phyloP scores from a whole-genome alignment of 2,888 invertebrate species.

The Mesochorus sp. region DNA sequence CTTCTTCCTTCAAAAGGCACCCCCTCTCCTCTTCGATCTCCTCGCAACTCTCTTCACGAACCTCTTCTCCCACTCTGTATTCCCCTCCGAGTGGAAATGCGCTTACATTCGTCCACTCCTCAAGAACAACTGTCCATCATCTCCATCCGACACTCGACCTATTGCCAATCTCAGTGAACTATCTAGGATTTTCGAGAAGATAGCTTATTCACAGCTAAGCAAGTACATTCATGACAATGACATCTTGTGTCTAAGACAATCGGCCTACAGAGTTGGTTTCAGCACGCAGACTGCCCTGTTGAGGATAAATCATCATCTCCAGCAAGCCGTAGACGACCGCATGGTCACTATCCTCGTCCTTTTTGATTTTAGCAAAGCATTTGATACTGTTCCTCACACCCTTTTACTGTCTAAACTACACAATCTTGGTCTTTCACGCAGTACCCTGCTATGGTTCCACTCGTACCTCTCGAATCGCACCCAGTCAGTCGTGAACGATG shows the following conservation, averaged over 20 bases:
- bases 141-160: constrained; percentile 4
- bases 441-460: not conserved
- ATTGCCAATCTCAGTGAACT: constrained; percentile 18
- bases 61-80: not conserved
- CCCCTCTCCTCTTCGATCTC: not conserved
- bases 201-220: not conserved
- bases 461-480: not conserved
- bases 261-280: constrained; percentile 1
- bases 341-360: constrained; percentile 10
- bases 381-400: not conserved
- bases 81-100: not conserved
- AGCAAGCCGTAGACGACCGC: constrained; percentile 1
- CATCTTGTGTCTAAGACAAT: constrained; percentile 16
- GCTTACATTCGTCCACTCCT: not conserved
- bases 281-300: constrained; percentile 34
- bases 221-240: not conserved
- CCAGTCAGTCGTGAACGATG: not conserved
- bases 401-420: not conserved
- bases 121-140: not conserved
- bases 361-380: constrained; percentile 27
- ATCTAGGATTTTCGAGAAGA: constrained; percentile 4
- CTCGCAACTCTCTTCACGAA: not conserved
- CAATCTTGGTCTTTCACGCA: too few species aligned
- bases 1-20: too few species aligned
- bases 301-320: not conserved